A percentile compares a stretch with the other conserved stretches of the same genome.
Evolutionary conservation across 92 coral and sea anemone species (phyloP).

Genomic region (Actinernus sp.): DNA sequence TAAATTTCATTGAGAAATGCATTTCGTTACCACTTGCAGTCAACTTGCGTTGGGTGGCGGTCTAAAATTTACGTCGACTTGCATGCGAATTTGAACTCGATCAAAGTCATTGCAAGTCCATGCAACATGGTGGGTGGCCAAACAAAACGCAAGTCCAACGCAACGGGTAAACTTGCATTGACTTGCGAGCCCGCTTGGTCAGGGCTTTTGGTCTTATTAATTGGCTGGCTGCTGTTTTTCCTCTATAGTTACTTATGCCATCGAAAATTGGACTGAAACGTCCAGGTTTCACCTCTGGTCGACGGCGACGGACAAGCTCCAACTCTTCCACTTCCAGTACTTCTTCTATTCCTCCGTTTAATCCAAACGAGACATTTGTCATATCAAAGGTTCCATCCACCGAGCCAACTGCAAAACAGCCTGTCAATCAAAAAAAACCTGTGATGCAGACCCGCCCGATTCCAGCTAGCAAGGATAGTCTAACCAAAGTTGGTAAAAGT

Average conservation of each 20-base stretch:
- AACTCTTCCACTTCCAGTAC: slow-evolving; percentile 76
- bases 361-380: slow-evolving; percentile 74
- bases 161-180: too few relatives aligned
- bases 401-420: neutral
- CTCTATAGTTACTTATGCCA: slow-evolving; percentile 38
- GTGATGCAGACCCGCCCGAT: slow-evolving; percentile 23
- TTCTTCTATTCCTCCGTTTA: slow-evolving; percentile 60
- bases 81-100: too few relatives aligned
- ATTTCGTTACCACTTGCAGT: too few relatives aligned
- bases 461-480: slow-evolving; percentile 55
- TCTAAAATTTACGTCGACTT: too few relatives aligned
- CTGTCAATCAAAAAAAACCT: slow-evolving; percentile 2
- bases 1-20: too few relatives aligned
- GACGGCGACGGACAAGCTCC: slow-evolving; percentile 74
- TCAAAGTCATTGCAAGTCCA: too few relatives aligned
- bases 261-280: slow-evolving; percentile 67
- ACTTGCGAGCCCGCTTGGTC: too few relatives aligned
- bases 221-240: neutral
- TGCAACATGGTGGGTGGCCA: too few relatives aligned
- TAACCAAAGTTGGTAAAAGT: slow-evolving; percentile 46
- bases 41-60: too few relatives aligned
- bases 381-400: slow-evolving; percentile 18
- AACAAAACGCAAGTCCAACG: too few relatives aligned
- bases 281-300: slow-evolving; percentile 58
- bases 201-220: too few relatives aligned